Evolutionary conservation across 2,888 invertebrate species (phyloP).

Genomic region (Drosophila silvestris): DNA sequence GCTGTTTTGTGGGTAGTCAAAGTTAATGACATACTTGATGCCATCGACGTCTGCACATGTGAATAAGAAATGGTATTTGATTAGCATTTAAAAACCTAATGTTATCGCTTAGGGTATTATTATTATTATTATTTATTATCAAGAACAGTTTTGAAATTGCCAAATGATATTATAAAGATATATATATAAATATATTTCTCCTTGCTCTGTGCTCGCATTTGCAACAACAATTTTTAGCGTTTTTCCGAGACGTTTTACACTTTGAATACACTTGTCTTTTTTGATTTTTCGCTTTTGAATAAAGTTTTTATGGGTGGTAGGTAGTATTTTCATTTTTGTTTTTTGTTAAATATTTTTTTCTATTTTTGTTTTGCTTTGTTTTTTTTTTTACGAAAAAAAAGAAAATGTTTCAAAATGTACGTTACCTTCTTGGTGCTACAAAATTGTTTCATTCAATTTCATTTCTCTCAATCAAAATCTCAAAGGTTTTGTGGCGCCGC

Average conservation of each 20-base stretch:
- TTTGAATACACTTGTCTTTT: conserved; percentile 80
- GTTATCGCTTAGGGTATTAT: background rate
- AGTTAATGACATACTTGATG: conserved; percentile 98
- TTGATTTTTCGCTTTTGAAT: conserved; percentile 46
- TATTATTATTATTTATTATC: conserved; percentile 3
- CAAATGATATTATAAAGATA: conserved; percentile 53
- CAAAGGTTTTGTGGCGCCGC: conserved; percentile 72
- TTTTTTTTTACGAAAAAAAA: conserved; percentile 66
- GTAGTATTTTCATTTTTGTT: conserved; percentile 14
- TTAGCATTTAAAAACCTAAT: conserved; percentile 21
- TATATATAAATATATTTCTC: conserved; percentile 24
- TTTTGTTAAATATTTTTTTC: conserved; percentile 20
- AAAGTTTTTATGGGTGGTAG: conserved; percentile 33
- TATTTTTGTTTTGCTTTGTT: conserved; percentile 29
- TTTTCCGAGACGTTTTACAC: conserved; percentile 78
- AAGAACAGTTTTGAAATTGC: conserved; percentile 71
- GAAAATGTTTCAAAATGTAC: conserved; percentile 80
- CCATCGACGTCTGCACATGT: conserved; percentile 94
- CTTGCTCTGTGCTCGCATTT: conserved; percentile 59
- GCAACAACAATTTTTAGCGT: conserved; percentile 77
- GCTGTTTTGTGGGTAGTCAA: conserved; percentile 97
- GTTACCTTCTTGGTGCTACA: conserved; percentile 80
- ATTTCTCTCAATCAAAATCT: conserved; percentile 79
- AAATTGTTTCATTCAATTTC: conserved; percentile 78
- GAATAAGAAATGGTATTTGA: conserved; percentile 25